Conservation (phyloP, 2,797 vertebrate species). For the Odontamblyopus lacepedii region DNA sequence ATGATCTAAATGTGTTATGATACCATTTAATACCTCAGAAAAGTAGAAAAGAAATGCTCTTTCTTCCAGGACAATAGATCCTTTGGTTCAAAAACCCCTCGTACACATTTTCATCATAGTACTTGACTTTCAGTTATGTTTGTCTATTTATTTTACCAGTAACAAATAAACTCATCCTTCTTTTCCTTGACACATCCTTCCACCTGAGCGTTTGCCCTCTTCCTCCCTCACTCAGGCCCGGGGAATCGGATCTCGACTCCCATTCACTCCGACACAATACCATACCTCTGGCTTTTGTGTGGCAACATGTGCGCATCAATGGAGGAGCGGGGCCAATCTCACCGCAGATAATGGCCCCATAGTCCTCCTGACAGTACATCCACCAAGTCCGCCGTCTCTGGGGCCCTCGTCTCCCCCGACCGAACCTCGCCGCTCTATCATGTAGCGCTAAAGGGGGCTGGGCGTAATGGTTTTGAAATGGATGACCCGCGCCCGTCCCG, state of each 20-base stretch:
- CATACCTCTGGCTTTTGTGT: constrained; percentile 61
- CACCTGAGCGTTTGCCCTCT: constrained; percentile 21
- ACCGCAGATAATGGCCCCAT: constrained; percentile 71
- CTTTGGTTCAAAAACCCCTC: no score
- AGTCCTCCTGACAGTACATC: constrained; percentile 64
- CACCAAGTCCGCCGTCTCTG: constrained; percentile 55
- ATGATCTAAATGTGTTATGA: no score
- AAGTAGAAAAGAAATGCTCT: no score
- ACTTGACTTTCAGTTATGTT: no score
- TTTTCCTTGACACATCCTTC: constrained; percentile 23
- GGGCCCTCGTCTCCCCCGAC: constrained; percentile 62
- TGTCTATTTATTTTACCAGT: no score
- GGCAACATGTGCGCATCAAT: constrained; percentile 69
- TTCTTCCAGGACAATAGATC: no score
- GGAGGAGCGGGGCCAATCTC: constrained; percentile 65
- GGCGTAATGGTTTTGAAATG: constrained; percentile 88
- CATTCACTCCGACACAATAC: constrained; percentile 33
- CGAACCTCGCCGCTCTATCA: constrained; percentile 77
- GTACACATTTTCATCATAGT: no score
- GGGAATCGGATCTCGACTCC: constrained; percentile 41
- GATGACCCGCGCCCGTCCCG: constrained; percentile 74
- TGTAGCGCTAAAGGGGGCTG: constrained; percentile 83
- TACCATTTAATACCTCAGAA: no score
- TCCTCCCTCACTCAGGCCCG: constrained; percentile 14
- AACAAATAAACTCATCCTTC: no score